Evolutionary conservation across 2,113 vertebrate genomes (phyloP), one percentile per base, ranked within the genome.

Genomic region (Pelvicachromis taeniatus): DNA sequence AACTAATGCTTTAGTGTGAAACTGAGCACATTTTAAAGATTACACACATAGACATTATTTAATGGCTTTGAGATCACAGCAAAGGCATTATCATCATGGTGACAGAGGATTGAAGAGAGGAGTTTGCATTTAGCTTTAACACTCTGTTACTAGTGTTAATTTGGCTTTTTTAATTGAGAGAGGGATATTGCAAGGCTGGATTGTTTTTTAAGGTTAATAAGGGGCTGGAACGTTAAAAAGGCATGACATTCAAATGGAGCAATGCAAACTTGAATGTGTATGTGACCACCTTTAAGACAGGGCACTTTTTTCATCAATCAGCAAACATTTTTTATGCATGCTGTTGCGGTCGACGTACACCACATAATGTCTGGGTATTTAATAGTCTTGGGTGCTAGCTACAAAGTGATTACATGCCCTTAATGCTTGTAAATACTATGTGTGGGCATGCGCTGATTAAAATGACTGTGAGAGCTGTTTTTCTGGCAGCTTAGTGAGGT

Each of bases 11-110:
- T 48, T 73, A 73, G 23, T 48, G 29, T 4, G 42, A 48, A 73
- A 48, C 40, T 48, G n/a, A 48, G 45, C 21, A 17, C 21, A 29
- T 16, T 73, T 31, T 19, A 29, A 75, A 75, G 16, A 31, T n/a
- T 42, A 35, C 19, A 45, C 7, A 53, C 5, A 5, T 31, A 81
- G 38, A 56, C 17, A 31, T 40, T 63, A 78, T 45, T 80, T 59
- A 58, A 68, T 45, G 59, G 33, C 86, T 31, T 29, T 33, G 55
- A 80, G 90, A 91, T 92, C 84, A 88, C 78, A 87, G 84, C 70
- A 79, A 5, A 61, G 84, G 90, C 90, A 90, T 92, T 93, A 73
- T 87, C 77, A 93, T 93, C 83, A 87, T 82, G 45, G 63, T 65
- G 80, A 80, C 77, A 63, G 84, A 78, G 77, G 85, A 88, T 85